Base-by-base conservation (phyloP, 1,140 invertebrate genomes). In the Nymphalis io region DNA sequence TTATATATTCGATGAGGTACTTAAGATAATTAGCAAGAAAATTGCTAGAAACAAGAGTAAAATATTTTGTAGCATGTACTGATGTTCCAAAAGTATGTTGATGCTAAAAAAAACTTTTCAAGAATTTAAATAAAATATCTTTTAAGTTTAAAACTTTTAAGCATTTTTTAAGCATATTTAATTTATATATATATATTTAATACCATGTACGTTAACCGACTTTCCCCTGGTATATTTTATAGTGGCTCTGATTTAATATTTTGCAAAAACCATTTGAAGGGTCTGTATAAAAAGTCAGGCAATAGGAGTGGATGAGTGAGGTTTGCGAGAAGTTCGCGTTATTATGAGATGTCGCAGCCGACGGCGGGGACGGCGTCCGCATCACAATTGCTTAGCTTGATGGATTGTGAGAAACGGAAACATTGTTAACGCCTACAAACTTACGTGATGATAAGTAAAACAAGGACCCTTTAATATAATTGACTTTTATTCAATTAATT, bases 301-400 rank as follows among this genome's bases (percentile, higher is more conserved):
- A 62, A 73, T 65, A 64, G 55, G 61, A 74, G 73, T 68, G 70
- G 62, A 66, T 70, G 68, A 66, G 69, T 68, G 61, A 67, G 66
- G 70, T 72, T 72, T 60, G 63, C 60, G 67, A 60, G 67, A 74
- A 75, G 63, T 75, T 78, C 64, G 67, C 73, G 68, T 58, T 72
- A 72, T 74, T 74, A 79, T 74, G 59, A 73, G 72, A 68, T 69
- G 74, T 67, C 70, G 68, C 74, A 73, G 70, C 67, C 70, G 74
- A 61, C 60, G 66, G 44, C 68, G 33, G 60, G 58, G 15, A 77
- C 70, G 70, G 68, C 51, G 44, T 38, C 48, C 58, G 75, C 66
- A 75, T 75, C 55, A 68, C 70, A 75, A 79, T 71, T 63, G 67
- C 48, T 68, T 39, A 16, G 21, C 62, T 68, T 68, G 73, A 68